Evolutionary conservation across 2,113 vertebrate species (phyloP).

Genomic region (Antechinus flavipes): DNA sequence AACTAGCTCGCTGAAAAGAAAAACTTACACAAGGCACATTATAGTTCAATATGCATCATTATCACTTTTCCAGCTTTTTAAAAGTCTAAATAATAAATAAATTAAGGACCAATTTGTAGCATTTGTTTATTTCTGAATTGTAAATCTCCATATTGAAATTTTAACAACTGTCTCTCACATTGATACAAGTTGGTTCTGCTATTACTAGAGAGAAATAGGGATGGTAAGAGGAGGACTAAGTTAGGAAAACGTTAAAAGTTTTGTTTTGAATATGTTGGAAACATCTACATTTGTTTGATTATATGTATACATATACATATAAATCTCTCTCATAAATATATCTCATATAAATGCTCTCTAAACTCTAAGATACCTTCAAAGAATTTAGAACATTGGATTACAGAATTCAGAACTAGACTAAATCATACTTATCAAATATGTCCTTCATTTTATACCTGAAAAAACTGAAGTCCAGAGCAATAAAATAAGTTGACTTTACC

Average conservation of each 20-base stretch:
- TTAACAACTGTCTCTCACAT: not conserved
- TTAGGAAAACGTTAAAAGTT: not conserved
- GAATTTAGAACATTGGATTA: not conserved
- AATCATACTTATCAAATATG: not conserved
- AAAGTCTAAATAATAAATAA: not conserved
- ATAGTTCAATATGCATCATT: not conserved
- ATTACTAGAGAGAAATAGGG: not conserved
- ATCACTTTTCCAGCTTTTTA: not conserved
- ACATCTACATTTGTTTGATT: not conserved
- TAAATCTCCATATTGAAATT: not conserved
- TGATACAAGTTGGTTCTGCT: fast-evolving
- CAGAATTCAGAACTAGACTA: not conserved
- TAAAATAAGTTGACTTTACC: not conserved
- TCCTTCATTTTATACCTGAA: not conserved
- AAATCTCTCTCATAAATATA: too few relatives aligned
- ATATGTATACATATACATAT: too few relatives aligned
- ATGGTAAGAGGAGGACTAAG: not conserved
- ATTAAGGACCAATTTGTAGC: not conserved
- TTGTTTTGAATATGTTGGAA: not conserved
- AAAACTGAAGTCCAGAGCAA: not conserved
- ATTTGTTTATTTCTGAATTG: not conserved
- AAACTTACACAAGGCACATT: not conserved
- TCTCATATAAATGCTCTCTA: not conserved
- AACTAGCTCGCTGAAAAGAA: not conserved
- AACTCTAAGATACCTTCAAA: not conserved